Conservation (phyloP, 2,113 vertebrate genomes). For the Gobio gobio region DNA sequence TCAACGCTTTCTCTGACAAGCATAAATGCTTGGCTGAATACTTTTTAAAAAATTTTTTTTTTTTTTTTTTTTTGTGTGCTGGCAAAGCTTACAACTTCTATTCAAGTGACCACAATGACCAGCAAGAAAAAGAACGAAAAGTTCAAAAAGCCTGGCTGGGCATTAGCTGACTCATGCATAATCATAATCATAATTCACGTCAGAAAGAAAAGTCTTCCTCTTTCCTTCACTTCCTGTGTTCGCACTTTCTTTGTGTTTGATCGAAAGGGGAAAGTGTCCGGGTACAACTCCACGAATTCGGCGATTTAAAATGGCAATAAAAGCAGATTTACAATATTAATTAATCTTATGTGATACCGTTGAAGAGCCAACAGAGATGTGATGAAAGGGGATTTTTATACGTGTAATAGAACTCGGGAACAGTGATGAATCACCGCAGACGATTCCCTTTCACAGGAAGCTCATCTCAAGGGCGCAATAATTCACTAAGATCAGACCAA, state of each 20-base stretch:
- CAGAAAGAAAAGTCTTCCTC: constrained; percentile 31
- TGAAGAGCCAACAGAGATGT: constrained; percentile 52
- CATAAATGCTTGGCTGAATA: constrained; percentile 33
- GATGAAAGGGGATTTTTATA: constrained; percentile 59
- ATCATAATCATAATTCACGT: constrained; percentile 41
- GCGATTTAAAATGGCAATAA: constrained; percentile 48
- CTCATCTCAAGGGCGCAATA: constrained; percentile 55
- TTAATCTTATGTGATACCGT: constrained; percentile 57
- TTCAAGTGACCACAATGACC: constrained; percentile 40
- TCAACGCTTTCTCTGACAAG: constrained; percentile 33
- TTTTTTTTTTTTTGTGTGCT: constrained; percentile 28
- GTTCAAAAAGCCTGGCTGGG: constrained; percentile 19
- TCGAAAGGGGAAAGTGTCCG: background rate
- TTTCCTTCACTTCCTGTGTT: constrained; percentile 12
- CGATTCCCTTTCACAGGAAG: constrained; percentile 49
- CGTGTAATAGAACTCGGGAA: constrained; percentile 52
- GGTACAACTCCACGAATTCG: constrained; percentile 41
- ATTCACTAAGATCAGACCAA: constrained; percentile 50
- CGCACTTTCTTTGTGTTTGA: constrained; percentile 13
- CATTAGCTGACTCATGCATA: constrained; percentile 57
- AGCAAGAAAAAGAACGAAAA: background rate
- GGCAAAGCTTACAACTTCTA: constrained; percentile 37
- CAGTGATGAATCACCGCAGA: constrained; percentile 53
- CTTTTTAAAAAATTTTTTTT: too few relatives aligned
- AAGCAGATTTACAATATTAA: constrained; percentile 57